Conservation (phyloP, 2,888 invertebrate species). For the Meiosimyza platycephala region DNA sequence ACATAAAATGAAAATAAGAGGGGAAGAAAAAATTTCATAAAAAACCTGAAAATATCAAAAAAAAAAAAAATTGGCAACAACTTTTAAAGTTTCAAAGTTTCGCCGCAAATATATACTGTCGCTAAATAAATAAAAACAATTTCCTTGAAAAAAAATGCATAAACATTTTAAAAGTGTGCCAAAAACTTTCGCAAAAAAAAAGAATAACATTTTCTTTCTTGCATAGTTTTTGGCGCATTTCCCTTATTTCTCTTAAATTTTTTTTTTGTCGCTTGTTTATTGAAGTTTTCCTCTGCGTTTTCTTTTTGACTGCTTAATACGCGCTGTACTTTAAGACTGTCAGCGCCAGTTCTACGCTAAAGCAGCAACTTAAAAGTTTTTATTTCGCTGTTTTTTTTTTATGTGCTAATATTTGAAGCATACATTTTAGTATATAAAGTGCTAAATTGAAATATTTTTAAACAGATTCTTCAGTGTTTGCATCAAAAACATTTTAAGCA, state of each 20-base stretch:
- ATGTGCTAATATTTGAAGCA: too few species aligned
- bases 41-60: background rate
- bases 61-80: constrained; percentile 10
- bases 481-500: too few species aligned
- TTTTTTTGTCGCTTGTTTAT: background rate
- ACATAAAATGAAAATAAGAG: too few species aligned
- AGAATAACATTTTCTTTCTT: background rate
- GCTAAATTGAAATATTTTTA: too few species aligned
- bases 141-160: constrained; percentile 15
- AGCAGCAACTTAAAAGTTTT: too few species aligned
- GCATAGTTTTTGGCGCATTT: constrained; percentile 20
- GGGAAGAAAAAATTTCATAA: background rate
- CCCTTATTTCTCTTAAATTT: background rate
- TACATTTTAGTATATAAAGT: too few species aligned
- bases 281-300: background rate
- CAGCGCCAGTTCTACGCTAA: constrained; percentile 2
- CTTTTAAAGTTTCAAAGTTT: constrained; percentile 31
- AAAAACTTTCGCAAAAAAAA: constrained; percentile 16
- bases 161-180: constrained; percentile 9
- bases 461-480: too few species aligned
- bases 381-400: too few species aligned
- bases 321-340: background rate
- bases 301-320: constrained; percentile 5
- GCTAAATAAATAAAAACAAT: constrained; percentile 34
- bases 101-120: constrained; percentile 26